Evolutionary conservation across 2,888 invertebrate genomes (phyloP), one percentile per base, ranked within the genome.

Genomic region (Amphipoea oculea): DNA sequence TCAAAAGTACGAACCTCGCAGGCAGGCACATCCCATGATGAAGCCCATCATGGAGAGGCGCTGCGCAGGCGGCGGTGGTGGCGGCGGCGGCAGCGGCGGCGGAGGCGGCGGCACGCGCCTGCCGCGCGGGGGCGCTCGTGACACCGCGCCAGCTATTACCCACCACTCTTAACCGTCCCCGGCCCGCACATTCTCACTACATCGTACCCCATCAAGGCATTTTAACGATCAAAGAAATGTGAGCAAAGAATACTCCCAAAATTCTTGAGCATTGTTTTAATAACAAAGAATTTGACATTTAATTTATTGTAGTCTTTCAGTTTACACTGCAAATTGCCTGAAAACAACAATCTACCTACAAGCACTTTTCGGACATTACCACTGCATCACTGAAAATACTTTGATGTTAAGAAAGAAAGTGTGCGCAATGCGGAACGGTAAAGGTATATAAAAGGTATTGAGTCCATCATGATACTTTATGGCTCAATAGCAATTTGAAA

Each of bases 21-120:
- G 98, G 97, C 98, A 99, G 97, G 98, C 98, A 97, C 98, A 99
- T 96, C 98, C 98, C 99, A 98, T 98, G 97, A 98, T 98, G 98
- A 98, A 98, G 97, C 98, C 98, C 98, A 99, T 99, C 98, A 98
- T 98, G 97, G 98, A 97, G 90, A 95, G 92, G 83, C 96, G 94
- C 91, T 94, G 93, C 91, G 95, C 91, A 86, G 90, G 92, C 88
- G 94, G 91, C 86, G 94, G 94, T 87, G 95, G 92, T 82, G 90
- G 92, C 83, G 94, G 92, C 83, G 94, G 91, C 81, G 93, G 92
- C 83, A 92, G 92, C 85, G 95, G 94, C 91, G 94, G 94, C 93
- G 94, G 94, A 90, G 93, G 93, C 95, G 96, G 96, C 96, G 96
- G 96, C 95, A 93, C 94, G 94, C 95, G 94, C 94, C 96, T 93